phyloP scores from a whole-genome alignment of 1,140 invertebrate species.

The Pogonognathellus flavescens region DNA sequence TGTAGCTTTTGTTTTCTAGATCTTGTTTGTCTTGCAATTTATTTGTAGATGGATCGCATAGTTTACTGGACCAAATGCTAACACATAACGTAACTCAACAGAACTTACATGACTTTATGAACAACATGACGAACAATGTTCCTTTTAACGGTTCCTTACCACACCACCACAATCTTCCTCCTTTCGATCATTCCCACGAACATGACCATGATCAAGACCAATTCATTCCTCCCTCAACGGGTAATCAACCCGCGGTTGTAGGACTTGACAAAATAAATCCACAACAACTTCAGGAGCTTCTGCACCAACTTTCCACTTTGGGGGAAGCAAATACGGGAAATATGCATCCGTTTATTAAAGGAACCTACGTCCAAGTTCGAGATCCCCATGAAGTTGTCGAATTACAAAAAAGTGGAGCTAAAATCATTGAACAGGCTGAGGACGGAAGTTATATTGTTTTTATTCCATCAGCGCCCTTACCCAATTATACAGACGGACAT shows the following conservation, averaged over 20 bases:
- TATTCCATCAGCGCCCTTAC: constrained; percentile 59
- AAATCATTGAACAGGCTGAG: constrained; percentile 63
- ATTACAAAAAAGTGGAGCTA: constrained; percentile 63
- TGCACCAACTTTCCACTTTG: constrained; percentile 63
- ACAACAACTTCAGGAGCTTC: constrained; percentile 64
- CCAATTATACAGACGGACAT: constrained; percentile 35
- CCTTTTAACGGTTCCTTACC: constrained; percentile 34
- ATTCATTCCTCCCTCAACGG: constrained; percentile 63
- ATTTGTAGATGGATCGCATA: constrained; percentile 50
- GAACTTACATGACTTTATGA: constrained; percentile 41
- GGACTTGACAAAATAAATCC: constrained; percentile 62
- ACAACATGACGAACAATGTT: constrained; percentile 38
- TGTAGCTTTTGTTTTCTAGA: constrained; percentile 27
- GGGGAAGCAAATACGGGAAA: constrained; percentile 49
- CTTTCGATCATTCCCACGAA: constrained; percentile 29
- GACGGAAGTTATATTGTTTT: constrained; percentile 65
- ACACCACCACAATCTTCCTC: constrained; percentile 17
- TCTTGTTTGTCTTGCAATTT: constrained; percentile 39
- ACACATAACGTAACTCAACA: constrained; percentile 47
- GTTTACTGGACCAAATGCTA: constrained; percentile 53
- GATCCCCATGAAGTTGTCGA: constrained; percentile 57
- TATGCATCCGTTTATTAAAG: constrained; percentile 55
- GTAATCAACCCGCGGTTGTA: constrained; percentile 61
- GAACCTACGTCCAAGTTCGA: constrained; percentile 61
- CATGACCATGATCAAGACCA: constrained; percentile 61